A percentile compares a stretch with the other conserved stretches of the same genome.
Conservation (phyloP, 1,140 invertebrate genomes). For the Brachionus asplanchnoidis region DNA sequence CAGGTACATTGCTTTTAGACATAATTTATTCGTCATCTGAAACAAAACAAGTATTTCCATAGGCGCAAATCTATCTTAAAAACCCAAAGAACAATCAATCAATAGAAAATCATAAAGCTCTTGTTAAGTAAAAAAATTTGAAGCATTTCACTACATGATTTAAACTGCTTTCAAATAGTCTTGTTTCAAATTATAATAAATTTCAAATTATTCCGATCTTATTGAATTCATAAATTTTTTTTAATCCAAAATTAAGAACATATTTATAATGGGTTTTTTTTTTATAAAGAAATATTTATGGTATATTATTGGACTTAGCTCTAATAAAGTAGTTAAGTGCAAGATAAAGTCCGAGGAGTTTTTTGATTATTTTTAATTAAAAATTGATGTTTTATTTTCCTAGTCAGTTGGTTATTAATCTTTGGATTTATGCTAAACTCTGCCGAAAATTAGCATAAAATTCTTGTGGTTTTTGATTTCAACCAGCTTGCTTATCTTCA, state of each 20-base stretch:
- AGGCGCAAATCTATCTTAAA: not conserved
- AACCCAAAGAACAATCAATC: not conserved
- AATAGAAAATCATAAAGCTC: not conserved
- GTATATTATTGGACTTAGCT: not conserved
- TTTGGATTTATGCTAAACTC: not conserved
- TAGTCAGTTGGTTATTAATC: not conserved
- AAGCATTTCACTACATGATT: not conserved
- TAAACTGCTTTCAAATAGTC: not conserved
- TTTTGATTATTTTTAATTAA: not conserved
- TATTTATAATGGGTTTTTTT: not conserved
- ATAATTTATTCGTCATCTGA: not conserved
- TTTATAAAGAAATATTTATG: not conserved
- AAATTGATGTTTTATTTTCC: not conserved
- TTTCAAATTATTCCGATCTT: not conserved
- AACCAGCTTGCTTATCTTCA: not conserved
- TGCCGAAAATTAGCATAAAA: not conserved
- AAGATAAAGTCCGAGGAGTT: not conserved
- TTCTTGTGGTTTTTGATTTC: not conserved
- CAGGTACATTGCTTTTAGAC: not conserved
- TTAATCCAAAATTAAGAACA: not conserved
- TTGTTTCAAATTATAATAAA: not conserved
- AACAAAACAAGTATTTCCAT: not conserved
- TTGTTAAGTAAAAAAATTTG: not conserved
- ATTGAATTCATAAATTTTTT: constrained; percentile 1
- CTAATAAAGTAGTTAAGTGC: not conserved